Evolutionary conservation across 1,140 invertebrate species (phyloP).

Genomic region (Andrena cerasifolii): DNA sequence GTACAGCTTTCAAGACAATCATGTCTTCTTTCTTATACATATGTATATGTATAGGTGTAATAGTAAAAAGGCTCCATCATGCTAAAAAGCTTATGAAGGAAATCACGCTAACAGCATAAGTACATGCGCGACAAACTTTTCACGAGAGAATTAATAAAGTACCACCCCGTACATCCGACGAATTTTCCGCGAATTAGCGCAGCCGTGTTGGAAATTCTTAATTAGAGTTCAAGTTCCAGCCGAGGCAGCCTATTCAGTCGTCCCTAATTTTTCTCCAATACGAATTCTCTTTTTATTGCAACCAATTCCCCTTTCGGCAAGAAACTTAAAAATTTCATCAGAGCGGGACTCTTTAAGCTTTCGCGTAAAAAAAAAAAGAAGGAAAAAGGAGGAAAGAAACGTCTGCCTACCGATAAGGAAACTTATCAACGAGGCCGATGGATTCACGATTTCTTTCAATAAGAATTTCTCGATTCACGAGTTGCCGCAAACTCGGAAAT

Average conservation of each 20-base stretch:
- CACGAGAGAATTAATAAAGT: no score
- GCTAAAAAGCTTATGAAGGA: no score
- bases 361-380: background rate
- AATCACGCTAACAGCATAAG: no score
- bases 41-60: no score
- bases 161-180: no score
- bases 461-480: slow-evolving; percentile 6
- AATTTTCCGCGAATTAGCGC: no score
- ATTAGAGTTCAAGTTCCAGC: background rate
- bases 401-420: background rate
- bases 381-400: background rate
- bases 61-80: no score
- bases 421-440: slow-evolving; percentile 3
- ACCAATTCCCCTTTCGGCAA: background rate
- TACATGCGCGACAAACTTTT: no score
- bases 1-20: no score
- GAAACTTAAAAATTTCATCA: background rate
- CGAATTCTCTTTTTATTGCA: background rate
- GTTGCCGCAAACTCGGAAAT: background rate
- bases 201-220: background rate
- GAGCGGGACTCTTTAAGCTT: background rate
- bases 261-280: background rate
- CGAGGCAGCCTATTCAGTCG: background rate
- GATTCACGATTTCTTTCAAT: slow-evolving; percentile 23
- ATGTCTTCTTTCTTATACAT: no score